A percentile compares a stretch with the other conserved stretches of the same genome.
Evolutionary conservation across 2,888 invertebrate species (phyloP).

Genomic region (Ischnus inquisitorius): DNA sequence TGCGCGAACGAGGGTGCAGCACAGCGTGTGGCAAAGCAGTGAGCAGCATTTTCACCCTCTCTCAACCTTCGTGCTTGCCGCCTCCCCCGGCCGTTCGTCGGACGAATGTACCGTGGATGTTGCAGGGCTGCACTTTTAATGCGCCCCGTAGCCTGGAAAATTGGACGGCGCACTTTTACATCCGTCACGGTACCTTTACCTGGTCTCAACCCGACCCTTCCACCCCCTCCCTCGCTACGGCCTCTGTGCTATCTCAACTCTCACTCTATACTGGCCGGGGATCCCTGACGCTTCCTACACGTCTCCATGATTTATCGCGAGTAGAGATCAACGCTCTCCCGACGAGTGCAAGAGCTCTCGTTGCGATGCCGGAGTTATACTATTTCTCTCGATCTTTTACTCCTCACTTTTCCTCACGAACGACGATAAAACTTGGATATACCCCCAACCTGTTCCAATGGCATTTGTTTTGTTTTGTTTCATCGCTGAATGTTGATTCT

Average conservation of each 20-base stretch:
- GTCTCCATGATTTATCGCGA: conserved; percentile 67
- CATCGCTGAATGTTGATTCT: conserved; percentile 39
- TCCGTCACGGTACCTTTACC: conserved; percentile 62
- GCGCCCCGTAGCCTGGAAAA: conserved; percentile 67
- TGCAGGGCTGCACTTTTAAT: conserved; percentile 66
- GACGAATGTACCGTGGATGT: conserved; percentile 59
- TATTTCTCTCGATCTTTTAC: conserved; percentile 23
- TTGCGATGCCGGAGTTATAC: conserved; percentile 21
- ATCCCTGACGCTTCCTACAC: conserved; percentile 41
- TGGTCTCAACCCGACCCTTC: background rate
- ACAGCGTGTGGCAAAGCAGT: conserved; percentile 41
- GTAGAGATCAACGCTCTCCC: conserved; percentile 57
- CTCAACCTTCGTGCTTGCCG: background rate
- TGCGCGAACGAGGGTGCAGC: conserved; percentile 29
- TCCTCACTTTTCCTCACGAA: background rate
- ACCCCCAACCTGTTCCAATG: background rate
- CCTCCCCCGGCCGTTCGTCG: background rate
- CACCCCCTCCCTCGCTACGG: too few relatives aligned
- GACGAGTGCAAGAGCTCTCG: conserved; percentile 30
- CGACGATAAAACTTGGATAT: background rate
- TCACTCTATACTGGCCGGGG: conserved; percentile 43
- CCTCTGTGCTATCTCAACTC: background rate
- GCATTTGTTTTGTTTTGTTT: background rate
- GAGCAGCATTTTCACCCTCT: conserved; percentile 37
- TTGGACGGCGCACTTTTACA: conserved; percentile 66